These are phyloP conservation scores for Rhyacichthys aspro DNA, from an alignment of 2,797 vertebrate species.

Conservation along the genomic window DNA sequence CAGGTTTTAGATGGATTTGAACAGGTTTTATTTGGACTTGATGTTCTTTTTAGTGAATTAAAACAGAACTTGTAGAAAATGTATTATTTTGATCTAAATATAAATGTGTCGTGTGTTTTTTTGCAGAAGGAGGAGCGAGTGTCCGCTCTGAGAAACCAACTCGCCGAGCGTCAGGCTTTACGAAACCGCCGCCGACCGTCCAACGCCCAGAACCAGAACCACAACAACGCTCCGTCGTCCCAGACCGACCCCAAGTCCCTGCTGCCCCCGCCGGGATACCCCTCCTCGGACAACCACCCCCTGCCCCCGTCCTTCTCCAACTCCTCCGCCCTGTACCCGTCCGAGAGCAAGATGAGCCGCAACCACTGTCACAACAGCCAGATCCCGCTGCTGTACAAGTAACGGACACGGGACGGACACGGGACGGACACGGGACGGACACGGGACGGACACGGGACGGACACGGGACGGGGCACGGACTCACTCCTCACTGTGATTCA, in stretches of 20 bases:
- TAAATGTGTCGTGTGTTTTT: not conserved
- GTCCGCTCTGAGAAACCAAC: constrained; percentile 90
- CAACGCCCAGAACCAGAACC: constrained; percentile 80
- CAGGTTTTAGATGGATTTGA: too few relatives aligned
- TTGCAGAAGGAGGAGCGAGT: constrained; percentile 91
- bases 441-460: too few relatives aligned
- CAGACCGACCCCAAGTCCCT: constrained; percentile 81
- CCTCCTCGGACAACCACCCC: constrained; percentile 78
- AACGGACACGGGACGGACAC: too few relatives aligned
- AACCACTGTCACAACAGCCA: constrained; percentile 93
- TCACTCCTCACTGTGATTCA: constrained; percentile 56
- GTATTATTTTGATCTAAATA: too few relatives aligned
- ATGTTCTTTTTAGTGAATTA: too few relatives aligned
- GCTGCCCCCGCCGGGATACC: constrained; percentile 81
- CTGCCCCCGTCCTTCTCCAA: constrained; percentile 84
- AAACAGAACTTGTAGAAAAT: not conserved
- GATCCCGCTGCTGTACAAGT: constrained; percentile 93
- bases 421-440: too few relatives aligned
- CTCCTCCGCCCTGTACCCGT: constrained; percentile 85
- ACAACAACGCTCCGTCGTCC: constrained; percentile 79
- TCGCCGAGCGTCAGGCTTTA: constrained; percentile 88
- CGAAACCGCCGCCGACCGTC: constrained; percentile 89
- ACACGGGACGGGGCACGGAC: too few relatives aligned
- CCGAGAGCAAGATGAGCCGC: constrained; percentile 87
- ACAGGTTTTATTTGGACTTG: too few relatives aligned